phyloP scores from a whole-genome alignment of 2,888 invertebrate genomes.

The Ischnura elegans region DNA sequence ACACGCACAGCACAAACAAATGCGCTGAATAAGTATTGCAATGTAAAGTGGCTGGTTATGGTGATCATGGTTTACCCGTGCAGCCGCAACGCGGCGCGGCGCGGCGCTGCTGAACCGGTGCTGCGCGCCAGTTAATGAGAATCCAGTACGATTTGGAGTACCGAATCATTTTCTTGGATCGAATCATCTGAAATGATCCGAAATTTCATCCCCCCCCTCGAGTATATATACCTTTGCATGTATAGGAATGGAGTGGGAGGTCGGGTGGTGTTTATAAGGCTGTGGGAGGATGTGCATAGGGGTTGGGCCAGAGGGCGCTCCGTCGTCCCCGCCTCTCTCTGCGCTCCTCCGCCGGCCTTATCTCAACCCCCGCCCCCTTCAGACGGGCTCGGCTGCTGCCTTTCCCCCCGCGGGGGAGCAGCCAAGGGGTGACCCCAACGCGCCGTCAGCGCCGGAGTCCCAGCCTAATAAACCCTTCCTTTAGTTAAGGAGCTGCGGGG shows the following conservation, averaged over 20 bases:
- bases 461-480: constrained; percentile 60
- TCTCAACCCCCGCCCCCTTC: background rate
- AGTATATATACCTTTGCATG: background rate
- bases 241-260: background rate
- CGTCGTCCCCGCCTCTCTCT: background rate
- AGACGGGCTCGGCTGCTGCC: background rate
- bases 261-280: background rate
- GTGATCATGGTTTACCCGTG: too few species aligned
- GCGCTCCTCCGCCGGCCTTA: background rate
- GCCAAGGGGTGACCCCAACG: constrained; percentile 9
- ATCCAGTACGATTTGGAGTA: too few species aligned
- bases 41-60: too few species aligned
- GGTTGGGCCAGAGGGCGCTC: background rate
- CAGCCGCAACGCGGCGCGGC: too few species aligned
- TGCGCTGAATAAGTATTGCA: too few species aligned
- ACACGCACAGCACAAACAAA: too few species aligned
- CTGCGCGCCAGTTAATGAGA: too few species aligned
- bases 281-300: background rate
- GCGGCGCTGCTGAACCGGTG: too few species aligned
- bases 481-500: constrained; percentile 32
- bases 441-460: background rate
- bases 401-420: constrained; percentile 1
- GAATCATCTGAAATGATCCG: too few species aligned
- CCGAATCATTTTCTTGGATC: too few species aligned
- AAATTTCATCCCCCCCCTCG: too few species aligned